A percentile compares a stretch with the other conserved stretches of the same genome.
Conservation (phyloP, 2,113 vertebrate species). For the Sminthopsis crassicaudata region DNA sequence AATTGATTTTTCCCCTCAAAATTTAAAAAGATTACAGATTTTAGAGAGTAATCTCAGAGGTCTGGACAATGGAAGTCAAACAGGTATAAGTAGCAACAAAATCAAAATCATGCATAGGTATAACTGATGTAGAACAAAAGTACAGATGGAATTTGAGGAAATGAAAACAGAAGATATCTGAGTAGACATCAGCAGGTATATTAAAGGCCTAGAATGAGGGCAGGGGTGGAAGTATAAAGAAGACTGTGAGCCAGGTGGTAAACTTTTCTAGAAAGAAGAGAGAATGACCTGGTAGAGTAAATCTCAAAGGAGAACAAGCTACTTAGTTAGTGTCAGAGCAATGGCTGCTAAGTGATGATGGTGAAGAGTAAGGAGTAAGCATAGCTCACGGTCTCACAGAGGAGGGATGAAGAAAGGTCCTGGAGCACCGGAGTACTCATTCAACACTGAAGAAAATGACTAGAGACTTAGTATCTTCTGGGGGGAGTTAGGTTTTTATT, state of each 20-base stretch:
- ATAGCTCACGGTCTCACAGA: neutral
- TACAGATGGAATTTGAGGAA: neutral
- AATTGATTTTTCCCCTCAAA: neutral
- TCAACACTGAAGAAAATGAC: neutral
- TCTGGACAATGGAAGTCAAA: neutral
- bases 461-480: neutral
- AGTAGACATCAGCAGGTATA: neutral
- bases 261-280: neutral
- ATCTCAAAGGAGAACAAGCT: neutral
- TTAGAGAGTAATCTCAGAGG: neutral
- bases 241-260: neutral
- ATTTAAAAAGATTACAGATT: neutral
- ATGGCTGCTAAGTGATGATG: neutral
- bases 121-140: neutral
- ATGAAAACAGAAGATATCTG: too few relatives aligned
- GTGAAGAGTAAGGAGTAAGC: neutral
- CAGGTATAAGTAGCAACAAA: neutral
- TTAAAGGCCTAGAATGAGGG: neutral
- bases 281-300: neutral
- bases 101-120: neutral
- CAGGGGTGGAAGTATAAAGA: neutral
- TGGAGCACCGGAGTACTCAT: neutral
- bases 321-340: neutral
- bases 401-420: neutral
- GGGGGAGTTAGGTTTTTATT: neutral